Evolutionary conservation across 1,140 invertebrate genomes (phyloP).

Genomic region (Diorhabda carinulata): DNA sequence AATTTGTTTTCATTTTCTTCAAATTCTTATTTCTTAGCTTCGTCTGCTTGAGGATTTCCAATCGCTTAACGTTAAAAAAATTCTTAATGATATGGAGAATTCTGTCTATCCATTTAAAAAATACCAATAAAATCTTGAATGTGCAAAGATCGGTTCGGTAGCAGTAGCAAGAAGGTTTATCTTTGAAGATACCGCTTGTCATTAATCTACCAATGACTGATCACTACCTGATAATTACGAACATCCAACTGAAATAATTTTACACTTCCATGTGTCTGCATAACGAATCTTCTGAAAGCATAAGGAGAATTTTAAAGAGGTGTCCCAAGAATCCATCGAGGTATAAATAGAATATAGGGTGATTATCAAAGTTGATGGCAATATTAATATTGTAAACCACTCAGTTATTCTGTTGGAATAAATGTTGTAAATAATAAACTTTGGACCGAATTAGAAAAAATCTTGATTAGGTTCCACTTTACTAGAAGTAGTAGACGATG

Average conservation of each 20-base stretch:
- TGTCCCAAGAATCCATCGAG: constrained; percentile 13
- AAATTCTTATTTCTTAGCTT: too few species aligned
- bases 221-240: constrained; percentile 16
- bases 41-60: too few species aligned
- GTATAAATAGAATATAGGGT: neutral
- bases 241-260: constrained; percentile 19
- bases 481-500: too few species aligned
- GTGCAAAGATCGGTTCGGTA: constrained; percentile 12
- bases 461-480: too few species aligned
- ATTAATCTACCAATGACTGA: constrained; percentile 21
- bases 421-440: too few species aligned
- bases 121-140: constrained; percentile 16
- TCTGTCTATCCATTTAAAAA: constrained; percentile 11
- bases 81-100: neutral
- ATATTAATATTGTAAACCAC: too few species aligned
- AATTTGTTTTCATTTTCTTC: too few species aligned
- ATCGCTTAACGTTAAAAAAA: too few species aligned
- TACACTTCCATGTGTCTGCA: constrained; percentile 23
- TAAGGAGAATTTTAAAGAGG: constrained; percentile 18
- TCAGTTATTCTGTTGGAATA: too few species aligned
- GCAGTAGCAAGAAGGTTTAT: constrained; percentile 4
- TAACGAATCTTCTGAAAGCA: constrained; percentile 16
- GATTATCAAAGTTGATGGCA: neutral
- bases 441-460: too few species aligned
- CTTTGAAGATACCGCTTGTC: constrained; percentile 18